Base-by-base conservation (phyloP, 2,113 vertebrate genomes). In the Halcyon malimbica region DNA sequence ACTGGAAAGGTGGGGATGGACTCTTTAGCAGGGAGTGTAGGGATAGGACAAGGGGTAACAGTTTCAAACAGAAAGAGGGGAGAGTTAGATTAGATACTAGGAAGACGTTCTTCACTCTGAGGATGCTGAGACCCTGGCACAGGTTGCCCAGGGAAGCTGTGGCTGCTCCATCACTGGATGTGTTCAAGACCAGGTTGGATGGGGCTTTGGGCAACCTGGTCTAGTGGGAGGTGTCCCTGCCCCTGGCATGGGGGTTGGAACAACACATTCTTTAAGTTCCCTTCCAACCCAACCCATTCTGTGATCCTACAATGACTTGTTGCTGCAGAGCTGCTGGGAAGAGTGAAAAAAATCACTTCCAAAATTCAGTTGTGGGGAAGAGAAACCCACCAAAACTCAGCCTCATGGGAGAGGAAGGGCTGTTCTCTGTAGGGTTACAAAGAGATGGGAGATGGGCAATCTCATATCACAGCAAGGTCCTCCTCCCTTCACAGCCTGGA, bases 371-470 rank as follows among this genome's bases (percentile, higher is more conserved):
- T 6, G 1, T 10, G 5, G 33, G n/a, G 73, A 21, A 33, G 7
- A 75, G 17, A 79, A 78, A 70, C 41, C 31, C 79, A 74, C 44
- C 33, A 3, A 29, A 82, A 73, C 35, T 8, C 62, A 20, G 6
- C 25, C 37, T 31, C 1, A 0, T 1, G 50, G 79, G 28, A 46
- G 8, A 46, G 44, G 44, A 74, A 90, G 44, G 21, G 9, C 17
- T 1, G 0, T 51, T 75, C 1, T 0, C 53, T 15, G 18, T 1
- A 1, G 54, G 54, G 67, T 63, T 67, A 75, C 0, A 0, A 42
- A 15, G 60, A 60, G 39, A 42, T 16, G 16, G 29, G 31, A 42
- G 69, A 39, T 7, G 24, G 13, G 48, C n/a, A 21, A 6, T 31
- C 28, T 44, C 11, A 0, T 21, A 26, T 24, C 56, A 41, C 48